Evolutionary conservation across 1,140 invertebrate genomes (phyloP), one percentile per base, ranked within the genome.

Genomic region (Macrocentrus cingulum): DNA sequence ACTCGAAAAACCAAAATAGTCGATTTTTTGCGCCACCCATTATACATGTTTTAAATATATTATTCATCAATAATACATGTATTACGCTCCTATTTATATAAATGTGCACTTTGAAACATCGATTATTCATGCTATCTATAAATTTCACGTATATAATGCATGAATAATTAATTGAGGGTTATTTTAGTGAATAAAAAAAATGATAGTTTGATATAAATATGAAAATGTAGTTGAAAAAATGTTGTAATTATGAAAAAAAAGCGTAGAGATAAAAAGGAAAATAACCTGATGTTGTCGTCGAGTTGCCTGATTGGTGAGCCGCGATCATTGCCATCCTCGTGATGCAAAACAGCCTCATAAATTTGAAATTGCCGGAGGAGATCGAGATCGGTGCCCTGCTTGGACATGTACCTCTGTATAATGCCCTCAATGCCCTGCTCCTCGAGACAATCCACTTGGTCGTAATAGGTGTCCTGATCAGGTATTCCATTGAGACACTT

Each of bases 381-480:
- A 80, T 98, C 95, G 48, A 96, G 82, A 79, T 98, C 95, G 0
- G 94, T 94, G 22, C 93, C 93, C 59, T 92, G 91, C 75, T 92
- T 94, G 1, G 91, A 90, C 90, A 97, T 95, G 75, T 97, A 96
- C 51, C 90, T 85, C 70, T 94, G 88, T 65, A 97, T 93, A 34
- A 98, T 90, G 15, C 84, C 83, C 75, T 98, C 95, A 77, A 99
- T 96, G 2, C 95, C 95, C 70, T 97, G 95, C 65, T 98, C 94
- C 76, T 99, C 97, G 25, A 99, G 79, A 29, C 88, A 86, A 81
- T 99, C 97, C 0, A 96, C 95, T 67, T 99, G 92, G 80, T 99
- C 96, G 72, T 99, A 99, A 75, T 98, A 99, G 7, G 91, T 94
- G 74, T 99, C 95, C 78, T 97, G 93, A 80, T 99, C 97, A 0